Evolutionary conservation across 2,797 vertebrate species (phyloP), one percentile per base, ranked within the genome.

Genomic region (Crocidura indochinensis): DNA sequence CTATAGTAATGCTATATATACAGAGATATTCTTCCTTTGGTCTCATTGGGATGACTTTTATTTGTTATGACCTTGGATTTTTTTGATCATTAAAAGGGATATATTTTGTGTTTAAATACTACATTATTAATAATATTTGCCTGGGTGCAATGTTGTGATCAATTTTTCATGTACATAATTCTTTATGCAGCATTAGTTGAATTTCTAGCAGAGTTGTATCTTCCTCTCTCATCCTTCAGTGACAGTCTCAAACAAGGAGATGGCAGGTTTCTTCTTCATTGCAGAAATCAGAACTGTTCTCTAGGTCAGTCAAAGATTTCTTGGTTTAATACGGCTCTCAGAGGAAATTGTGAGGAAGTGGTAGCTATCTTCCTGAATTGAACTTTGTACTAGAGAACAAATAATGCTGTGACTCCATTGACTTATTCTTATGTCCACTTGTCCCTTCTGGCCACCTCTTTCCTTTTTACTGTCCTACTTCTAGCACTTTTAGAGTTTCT

Each of bases 61-160:
- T 91, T 94, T 91, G 78, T 44, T 85, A 7, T 91, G 84, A 65
- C 86, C 49, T 82, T 95, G 85, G 3, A 29, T 92, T 92, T 94
- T 90, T 67, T 94, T 83, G 65, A 56, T 95, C 95, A 83, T 94
- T 94, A 95, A 84, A 44, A 87, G 56, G 62, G 89, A 75, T 94
- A 53, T 95, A 84, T 88, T 69, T 15, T 38, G 6, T 92, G 82
- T 94, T 97, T 96, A 88, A 95, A 88, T 95, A 95, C 65, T 96
- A 84, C 81, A 96, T 97, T 97, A 95, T 97, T 88, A 86, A 92
- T 96, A 78, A 64, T 94, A 96, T 96, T 96, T 97, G 53, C 92
- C 93, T n/a, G 64, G 14, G 91, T 93, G 5, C 62, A 71, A 91
- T 96, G 91, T 95, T 91, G 15, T 78, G 90, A 92, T 93, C 94